Conservation (phyloP, 2,797 vertebrate genomes). For the Sphaeramia orbicularis region DNA sequence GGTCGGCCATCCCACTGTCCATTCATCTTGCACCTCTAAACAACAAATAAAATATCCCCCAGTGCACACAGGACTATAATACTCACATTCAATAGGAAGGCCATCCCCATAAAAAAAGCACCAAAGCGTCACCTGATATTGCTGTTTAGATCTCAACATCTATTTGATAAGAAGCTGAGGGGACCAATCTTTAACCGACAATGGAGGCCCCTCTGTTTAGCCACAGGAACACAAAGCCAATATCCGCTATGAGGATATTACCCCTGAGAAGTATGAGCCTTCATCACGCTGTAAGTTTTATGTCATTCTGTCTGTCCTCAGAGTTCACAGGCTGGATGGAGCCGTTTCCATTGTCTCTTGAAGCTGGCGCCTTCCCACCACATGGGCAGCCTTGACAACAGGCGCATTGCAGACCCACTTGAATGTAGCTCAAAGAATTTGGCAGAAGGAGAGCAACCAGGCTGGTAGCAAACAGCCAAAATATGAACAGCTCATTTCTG, state of each 20-base stretch:
- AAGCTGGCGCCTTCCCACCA: slow-evolving; percentile 43
- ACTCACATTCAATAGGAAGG: slow-evolving; percentile 17
- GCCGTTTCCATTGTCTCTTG: slow-evolving; percentile 44
- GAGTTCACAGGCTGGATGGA: slow-evolving; percentile 51
- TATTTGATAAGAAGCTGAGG: slow-evolving; percentile 75
- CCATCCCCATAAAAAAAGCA: slow-evolving; percentile 30
- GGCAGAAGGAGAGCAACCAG: slow-evolving; percentile 55
- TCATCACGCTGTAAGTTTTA: slow-evolving; percentile 66
- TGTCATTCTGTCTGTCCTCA: slow-evolving; percentile 46
- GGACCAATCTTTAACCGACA: slow-evolving; percentile 62
- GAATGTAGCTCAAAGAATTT: slow-evolving; percentile 65
- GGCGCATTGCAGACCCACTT: slow-evolving; percentile 56
- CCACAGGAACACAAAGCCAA: slow-evolving; percentile 70
- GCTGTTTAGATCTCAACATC: slow-evolving; percentile 69
- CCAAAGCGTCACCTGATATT: slow-evolving; percentile 48
- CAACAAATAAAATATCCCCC: slow-evolving; percentile 49
- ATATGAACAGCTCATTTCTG: slow-evolving; percentile 62
- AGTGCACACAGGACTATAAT: slow-evolving; percentile 19
- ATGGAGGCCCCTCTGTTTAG: slow-evolving; percentile 56
- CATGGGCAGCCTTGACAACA: slow-evolving; percentile 56
- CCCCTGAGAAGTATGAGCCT: slow-evolving; percentile 54
- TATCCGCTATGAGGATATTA: slow-evolving; percentile 84
- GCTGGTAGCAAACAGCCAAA: slow-evolving; percentile 61
- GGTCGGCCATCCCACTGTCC: slow-evolving; percentile 10
- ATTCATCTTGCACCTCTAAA: slow-evolving; percentile 33